Evolutionary conservation across 2,113 vertebrate genomes (phyloP).

Genomic region (Forbesichthys papilliferus): DNA sequence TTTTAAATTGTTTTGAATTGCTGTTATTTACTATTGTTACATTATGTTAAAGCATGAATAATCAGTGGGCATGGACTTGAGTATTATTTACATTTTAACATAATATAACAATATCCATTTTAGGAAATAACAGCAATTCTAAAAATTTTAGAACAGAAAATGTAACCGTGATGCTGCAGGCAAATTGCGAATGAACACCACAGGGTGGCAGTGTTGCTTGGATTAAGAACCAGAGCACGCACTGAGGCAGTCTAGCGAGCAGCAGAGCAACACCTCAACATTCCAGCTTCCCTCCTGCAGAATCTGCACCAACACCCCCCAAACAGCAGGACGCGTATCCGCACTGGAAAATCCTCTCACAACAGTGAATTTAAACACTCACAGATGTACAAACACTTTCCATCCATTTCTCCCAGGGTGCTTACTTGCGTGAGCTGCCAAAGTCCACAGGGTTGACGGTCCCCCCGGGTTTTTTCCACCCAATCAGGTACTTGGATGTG

Average conservation of each 20-base stretch:
- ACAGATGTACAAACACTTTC: neutral
- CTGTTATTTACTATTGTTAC: no score
- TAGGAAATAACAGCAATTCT: no score
- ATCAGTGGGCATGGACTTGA: no score
- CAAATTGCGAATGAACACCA: conserved; percentile 34
- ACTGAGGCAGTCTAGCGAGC: neutral
- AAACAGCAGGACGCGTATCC: conserved; percentile 3
- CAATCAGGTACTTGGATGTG: conserved; percentile 97
- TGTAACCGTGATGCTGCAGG: neutral
- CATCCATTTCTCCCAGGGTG: neutral
- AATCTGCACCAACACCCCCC: conserved; percentile 8
- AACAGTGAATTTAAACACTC: conserved; percentile 21
- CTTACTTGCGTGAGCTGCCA: conserved; percentile 97
- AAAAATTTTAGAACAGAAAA: neutral
- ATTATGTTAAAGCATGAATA: no score
- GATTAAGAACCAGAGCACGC: neutral
- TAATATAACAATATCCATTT: no score
- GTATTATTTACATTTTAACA: no score
- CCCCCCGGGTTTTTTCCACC: conserved; percentile 98
- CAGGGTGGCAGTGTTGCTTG: conserved; percentile 50
- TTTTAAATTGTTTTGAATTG: no score
- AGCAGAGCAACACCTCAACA: neutral
- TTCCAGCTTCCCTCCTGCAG: neutral
- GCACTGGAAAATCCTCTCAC: neutral
- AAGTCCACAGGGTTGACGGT: conserved; percentile 98